Conservation (phyloP, 2,113 vertebrate species). For the Dipodomys merriami region DNA sequence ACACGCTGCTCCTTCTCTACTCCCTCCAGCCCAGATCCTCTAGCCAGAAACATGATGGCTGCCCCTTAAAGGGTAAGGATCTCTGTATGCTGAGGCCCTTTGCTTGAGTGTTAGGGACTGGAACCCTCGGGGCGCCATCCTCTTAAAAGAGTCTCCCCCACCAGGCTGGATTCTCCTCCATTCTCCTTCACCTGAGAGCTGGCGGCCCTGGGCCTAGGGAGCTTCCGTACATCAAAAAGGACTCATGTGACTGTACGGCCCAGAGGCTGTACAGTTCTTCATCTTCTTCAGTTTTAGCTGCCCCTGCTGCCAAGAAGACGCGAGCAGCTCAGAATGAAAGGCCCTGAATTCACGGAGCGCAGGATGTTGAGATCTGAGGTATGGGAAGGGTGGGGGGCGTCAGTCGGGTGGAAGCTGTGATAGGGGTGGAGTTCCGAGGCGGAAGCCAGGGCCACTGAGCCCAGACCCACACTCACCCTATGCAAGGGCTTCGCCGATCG, state of each 20-base stretch:
- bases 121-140: background rate
- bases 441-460: background rate
- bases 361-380: constrained; percentile 20
- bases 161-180: background rate
- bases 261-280: background rate
- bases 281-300: constrained; percentile 41
- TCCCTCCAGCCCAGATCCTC: background rate
- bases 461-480: background rate
- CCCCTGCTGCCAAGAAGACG: constrained; percentile 37
- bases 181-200: background rate
- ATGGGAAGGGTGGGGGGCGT: background rate
- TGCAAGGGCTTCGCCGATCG: background rate
- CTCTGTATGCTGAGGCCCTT: background rate
- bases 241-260: background rate
- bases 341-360: background rate
- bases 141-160: background rate
- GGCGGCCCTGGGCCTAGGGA: background rate
- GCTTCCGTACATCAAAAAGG: background rate
- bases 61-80: background rate
- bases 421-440: background rate
- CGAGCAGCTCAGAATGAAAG: constrained; percentile 43
- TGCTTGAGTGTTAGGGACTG: background rate
- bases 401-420: background rate
- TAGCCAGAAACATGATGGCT: background rate
- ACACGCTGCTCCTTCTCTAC: background rate